Base-by-base conservation (phyloP, 2,113 vertebrate species). In the Pachyramphus minor region DNA sequence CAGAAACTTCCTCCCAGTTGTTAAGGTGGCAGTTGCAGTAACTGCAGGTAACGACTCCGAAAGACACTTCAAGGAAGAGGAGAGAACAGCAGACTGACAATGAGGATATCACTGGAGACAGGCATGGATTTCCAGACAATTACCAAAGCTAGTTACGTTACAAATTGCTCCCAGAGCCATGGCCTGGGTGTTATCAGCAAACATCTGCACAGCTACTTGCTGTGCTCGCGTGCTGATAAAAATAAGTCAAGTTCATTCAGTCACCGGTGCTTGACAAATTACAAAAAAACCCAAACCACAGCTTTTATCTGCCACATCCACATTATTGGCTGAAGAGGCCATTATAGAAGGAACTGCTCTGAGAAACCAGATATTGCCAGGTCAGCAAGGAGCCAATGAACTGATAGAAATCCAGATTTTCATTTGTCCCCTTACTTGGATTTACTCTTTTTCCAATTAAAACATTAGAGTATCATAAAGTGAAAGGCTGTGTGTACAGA, bases 41-140 rank as follows among this genome's bases (percentile, higher is more conserved):
- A 41, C 14, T 53, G 25, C 71, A 79, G 64, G 14, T 30, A 75
- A 62, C 7, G 1, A 39, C 49, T 49, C 62, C 12, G 45, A 52
- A 81, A 52, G 62, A 52, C 56, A 60, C 47, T 71, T 42, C 4
- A 25, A 25, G 62, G 77, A 68, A 45, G 42, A 77, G 49, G 19
- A 83, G 47, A 30, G 63, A 60, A 21, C 3, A 53, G 21, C 18
- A 84, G 69, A 14, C 62, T 91, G 92, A 67, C 88, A 85, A 60
- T 69, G 47, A 85, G 91, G 91, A 62, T 62, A 69, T 76, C 85
- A 47, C 41, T 68, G 37, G 56, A 68, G 78, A 94, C 67, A 69
- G 78, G 66, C 78, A 39, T 62, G 79, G 87, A 79, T 94, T 95
- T 90, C 28, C 92, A 95, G 87, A 60, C 67, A 95, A 76, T 73